These are phyloP conservation scores for Pogonophryne albipinna DNA, from an alignment of 2,797 vertebrate species.

Conservation along the genomic window DNA sequence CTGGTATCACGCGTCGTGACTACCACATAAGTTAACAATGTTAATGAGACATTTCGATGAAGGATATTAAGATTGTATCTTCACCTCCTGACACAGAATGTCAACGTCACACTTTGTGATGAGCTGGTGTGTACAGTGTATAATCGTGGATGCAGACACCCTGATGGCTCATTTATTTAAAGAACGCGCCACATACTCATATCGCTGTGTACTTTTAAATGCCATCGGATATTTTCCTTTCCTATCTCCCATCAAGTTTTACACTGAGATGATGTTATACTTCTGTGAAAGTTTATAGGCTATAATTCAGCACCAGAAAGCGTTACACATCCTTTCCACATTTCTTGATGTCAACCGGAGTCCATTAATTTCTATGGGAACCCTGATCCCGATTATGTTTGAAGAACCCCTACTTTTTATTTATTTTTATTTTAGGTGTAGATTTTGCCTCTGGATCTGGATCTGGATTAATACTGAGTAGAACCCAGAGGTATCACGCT, in stretches of 20 bases:
- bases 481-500: too few species aligned
- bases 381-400: too few species aligned
- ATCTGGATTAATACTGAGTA: too few species aligned
- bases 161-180: constrained; percentile 32
- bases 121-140: constrained; percentile 23
- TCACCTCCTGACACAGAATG: constrained; percentile 60
- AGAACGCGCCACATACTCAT: constrained; percentile 22
- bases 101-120: constrained; percentile 33
- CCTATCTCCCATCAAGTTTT: neutral
- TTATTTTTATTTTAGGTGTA: too few species aligned
- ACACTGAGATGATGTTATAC: neutral
- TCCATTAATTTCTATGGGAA: too few species aligned
- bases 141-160: constrained; percentile 42
- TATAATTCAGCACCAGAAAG: neutral
- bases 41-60: constrained; percentile 69
- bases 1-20: constrained; percentile 30
- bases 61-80: constrained; percentile 56
- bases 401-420: too few species aligned
- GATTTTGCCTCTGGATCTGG: too few species aligned
- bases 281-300: neutral
- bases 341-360: too few species aligned
- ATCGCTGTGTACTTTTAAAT: constrained; percentile 14
- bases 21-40: constrained; percentile 48
- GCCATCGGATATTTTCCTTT: neutral
- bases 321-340: too few species aligned